phyloP scores from a whole-genome alignment of 2,797 vertebrate genomes.

The Anableps anableps region DNA sequence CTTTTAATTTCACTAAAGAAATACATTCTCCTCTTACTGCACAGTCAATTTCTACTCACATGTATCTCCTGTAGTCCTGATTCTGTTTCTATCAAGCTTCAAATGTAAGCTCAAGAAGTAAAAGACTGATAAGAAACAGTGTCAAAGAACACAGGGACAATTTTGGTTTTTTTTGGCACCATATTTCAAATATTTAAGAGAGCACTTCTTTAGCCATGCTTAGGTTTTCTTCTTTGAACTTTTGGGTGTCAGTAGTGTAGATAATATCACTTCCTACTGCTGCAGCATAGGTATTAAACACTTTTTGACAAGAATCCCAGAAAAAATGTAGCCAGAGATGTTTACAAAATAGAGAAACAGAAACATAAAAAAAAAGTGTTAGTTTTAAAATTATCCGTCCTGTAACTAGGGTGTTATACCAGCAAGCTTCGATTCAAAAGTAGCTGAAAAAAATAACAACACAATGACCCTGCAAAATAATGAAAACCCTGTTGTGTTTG shows the following conservation, averaged over 20 bases:
- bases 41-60: not conserved
- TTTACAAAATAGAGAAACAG: too few species aligned
- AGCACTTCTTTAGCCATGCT: not conserved
- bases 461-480: constrained; percentile 51
- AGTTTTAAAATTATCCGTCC: not conserved
- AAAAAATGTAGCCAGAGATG: not conserved
- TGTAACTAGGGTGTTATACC: not conserved
- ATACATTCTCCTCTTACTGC: not conserved
- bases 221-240: not conserved
- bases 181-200: not conserved
- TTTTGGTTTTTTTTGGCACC: not conserved
- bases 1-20: not conserved
- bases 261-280: not conserved
- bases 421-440: constrained; percentile 16
- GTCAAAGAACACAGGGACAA: not conserved
- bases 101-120: too few species aligned
- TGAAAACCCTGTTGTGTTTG: constrained; percentile 51
- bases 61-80: too few species aligned
- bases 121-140: too few species aligned
- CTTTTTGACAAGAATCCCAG: not conserved
- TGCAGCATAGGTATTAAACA: not conserved
- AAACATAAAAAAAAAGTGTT: not conserved
- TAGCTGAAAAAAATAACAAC: constrained; percentile 9
- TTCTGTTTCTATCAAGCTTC: too few species aligned
- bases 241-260: not conserved